Evolutionary conservation across 1,140 invertebrate species (phyloP), one percentile per base, ranked within the genome.

Genomic region (Tetraneura akinire): DNA sequence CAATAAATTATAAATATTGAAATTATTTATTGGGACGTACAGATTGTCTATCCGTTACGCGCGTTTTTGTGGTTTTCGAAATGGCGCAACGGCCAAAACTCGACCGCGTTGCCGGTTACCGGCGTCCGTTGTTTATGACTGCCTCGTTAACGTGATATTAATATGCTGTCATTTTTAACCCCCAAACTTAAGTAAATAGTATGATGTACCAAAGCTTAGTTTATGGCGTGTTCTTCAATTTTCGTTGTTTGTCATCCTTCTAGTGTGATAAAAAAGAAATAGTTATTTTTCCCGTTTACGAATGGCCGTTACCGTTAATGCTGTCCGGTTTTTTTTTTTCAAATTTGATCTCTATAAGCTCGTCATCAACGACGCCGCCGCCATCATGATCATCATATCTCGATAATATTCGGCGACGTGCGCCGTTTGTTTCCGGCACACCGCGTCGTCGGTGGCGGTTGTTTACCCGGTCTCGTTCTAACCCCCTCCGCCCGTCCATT

Each of bases 381-480:
- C 0, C 32, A 23, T 21, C 32, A 16, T 16, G n/a, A 47, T 45
- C 64, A 9, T 26, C 42, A n/a, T 51, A 29, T 71, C 47, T 21
- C 64, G 37, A 68, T 16, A 47, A 57, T 37, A 37, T 68, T 71
- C 53, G 37, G 16, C 21, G 55, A 42, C 55, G 51, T 14, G 21
- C 55, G 55, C 21, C 23, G 55, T 55, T 55, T 55, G 29, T 57
- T 76, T 76, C 29, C 51, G 71, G 51, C 51, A 76, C 45, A 71
- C 62, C 29, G 62, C 5, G 29, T 3, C 62, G 62, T 18, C 64
- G n/a, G 13, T 37, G 14, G 23, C 55, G 37, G 74, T 78, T 78
- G 51, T 78, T 78, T 78, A 78, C 74, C 71, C 53, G 71, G 51
- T 57, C 71, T 74, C 71, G n/a, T 55, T 55, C 13, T 60, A 60